A percentile compares a stretch with the other conserved stretches of the same genome.
These are phyloP conservation scores for Lochmaea capreae DNA, from an alignment of 2,888 invertebrate species.

Conservation along the genomic window DNA sequence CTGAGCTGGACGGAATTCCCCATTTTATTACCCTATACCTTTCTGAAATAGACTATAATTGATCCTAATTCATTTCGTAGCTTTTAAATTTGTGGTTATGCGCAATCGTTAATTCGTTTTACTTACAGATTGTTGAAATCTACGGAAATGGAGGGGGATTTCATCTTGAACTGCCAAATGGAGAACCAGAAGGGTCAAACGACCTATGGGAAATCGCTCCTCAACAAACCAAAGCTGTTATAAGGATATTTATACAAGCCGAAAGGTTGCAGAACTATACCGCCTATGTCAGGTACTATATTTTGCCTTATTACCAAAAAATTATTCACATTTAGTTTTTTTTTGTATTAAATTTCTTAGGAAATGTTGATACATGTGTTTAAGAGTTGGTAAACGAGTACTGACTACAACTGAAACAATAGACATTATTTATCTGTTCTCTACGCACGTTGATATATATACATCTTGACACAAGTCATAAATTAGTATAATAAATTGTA, in stretches of 20 bases:
- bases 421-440: too few relatives aligned
- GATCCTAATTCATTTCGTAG: background rate
- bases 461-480: too few relatives aligned
- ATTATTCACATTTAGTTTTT: background rate
- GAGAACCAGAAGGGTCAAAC: constrained; percentile 82
- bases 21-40: too few relatives aligned
- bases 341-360: background rate
- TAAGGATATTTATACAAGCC: constrained; percentile 85
- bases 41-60: too few relatives aligned
- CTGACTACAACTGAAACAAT: too few relatives aligned
- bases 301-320: background rate
- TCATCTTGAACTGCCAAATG: constrained; percentile 85
- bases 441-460: too few relatives aligned
- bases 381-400: too few relatives aligned
- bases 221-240: constrained; percentile 87
- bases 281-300: constrained; percentile 78
- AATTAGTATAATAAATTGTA: too few relatives aligned
- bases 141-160: constrained; percentile 92
- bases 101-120: background rate
- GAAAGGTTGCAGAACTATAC: constrained; percentile 84
- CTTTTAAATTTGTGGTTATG: constrained; percentile 1
- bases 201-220: constrained; percentile 93
- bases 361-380: too few relatives aligned
- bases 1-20: too few relatives aligned
- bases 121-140: constrained; percentile 76